Evolutionary conservation across 2,888 invertebrate species (phyloP).

Genomic region (Trichogramma evanescens): DNA sequence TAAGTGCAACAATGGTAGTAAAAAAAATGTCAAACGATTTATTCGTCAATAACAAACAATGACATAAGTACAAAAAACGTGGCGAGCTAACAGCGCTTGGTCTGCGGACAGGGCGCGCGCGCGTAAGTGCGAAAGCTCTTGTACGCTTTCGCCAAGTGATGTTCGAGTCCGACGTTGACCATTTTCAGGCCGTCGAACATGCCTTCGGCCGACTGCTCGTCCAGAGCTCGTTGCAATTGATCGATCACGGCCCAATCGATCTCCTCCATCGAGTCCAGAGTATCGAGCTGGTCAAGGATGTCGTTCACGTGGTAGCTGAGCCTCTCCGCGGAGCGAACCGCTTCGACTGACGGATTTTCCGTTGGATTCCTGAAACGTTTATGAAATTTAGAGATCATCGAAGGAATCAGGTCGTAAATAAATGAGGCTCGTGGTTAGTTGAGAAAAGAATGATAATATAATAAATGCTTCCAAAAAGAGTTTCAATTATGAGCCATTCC

Average conservation of each 20-base stretch:
- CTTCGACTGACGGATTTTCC: too few relatives aligned
- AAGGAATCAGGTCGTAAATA: too few relatives aligned
- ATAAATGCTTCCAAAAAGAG: too few relatives aligned
- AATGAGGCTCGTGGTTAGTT: too few relatives aligned
- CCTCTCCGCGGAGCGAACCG: constrained; percentile 14
- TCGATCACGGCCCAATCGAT: constrained; percentile 30
- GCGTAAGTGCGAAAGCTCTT: constrained; percentile 29
- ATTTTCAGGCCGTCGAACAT: constrained; percentile 29
- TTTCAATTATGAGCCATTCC: too few relatives aligned
- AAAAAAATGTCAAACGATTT: too few relatives aligned
- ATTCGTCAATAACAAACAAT: too few relatives aligned
- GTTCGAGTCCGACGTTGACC: constrained; percentile 25
- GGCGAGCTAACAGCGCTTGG: neutral
- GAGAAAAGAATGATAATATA: too few relatives aligned
- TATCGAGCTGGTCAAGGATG: constrained; percentile 25
- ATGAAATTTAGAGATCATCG: neutral
- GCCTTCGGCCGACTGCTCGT: constrained; percentile 19
- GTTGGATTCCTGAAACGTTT: too few relatives aligned
- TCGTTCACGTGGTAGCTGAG: constrained; percentile 25
- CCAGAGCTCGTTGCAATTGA: constrained; percentile 26
- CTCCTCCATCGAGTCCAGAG: constrained; percentile 30
- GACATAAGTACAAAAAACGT: too few relatives aligned
- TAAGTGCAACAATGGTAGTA: too few relatives aligned
- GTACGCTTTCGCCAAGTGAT: constrained; percentile 31
- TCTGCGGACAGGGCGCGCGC: constrained; percentile 31